Evolutionary conservation across 2,888 invertebrate species (phyloP), one percentile per base, ranked within the genome.

Genomic region (Oscheius myriophilus): DNA sequence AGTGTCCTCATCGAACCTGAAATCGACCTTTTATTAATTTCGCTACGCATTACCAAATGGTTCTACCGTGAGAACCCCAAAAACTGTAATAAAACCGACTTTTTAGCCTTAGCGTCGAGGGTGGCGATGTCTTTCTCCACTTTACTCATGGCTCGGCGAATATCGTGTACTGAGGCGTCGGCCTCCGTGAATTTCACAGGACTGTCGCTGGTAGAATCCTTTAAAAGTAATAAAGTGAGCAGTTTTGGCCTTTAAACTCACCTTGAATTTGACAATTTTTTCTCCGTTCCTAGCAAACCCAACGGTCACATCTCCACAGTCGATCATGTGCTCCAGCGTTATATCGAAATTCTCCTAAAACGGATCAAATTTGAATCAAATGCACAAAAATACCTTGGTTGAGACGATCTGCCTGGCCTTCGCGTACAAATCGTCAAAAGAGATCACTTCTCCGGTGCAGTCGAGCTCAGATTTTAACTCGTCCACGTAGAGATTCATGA

Each of bases 231-330:
- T n/a, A n/a, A n/a, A n/a, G n/a, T n/a, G n/a, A n/a, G n/a, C 43
- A 43, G 14, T 55, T n/a, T 21, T 6, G 12, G 41, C 41, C 42
- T 2, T 57, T 55, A 64, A 61, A 39, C 18, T 62, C 26, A 80
- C 84, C 69, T 81, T 85, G 61, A 85, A 85, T 62, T 85, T 85
- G 43, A 85, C 61, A 11, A 85, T 72, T 71, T 78, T 79, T 41
- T 85, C 84, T 9, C 83, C 83, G 53, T 68, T 71, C 25, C 69
- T 69, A 2, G 84, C 73, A n/a, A 43, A 58, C 3, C 84, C 84
- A 3, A 76, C 73, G 0, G 79, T 70, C 1, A 81, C 51, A 39
- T 79, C 78, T 6, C 80, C 80, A 33, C 66, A 65, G 43, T 78
- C 76, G 0, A 66, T 53, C n/a, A 82, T 52, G 39, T 76, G 66